Evolutionary conservation across 2,113 vertebrate species (phyloP), one percentile per base, ranked within the genome.

Genomic region (Mormyrus iriodes): DNA sequence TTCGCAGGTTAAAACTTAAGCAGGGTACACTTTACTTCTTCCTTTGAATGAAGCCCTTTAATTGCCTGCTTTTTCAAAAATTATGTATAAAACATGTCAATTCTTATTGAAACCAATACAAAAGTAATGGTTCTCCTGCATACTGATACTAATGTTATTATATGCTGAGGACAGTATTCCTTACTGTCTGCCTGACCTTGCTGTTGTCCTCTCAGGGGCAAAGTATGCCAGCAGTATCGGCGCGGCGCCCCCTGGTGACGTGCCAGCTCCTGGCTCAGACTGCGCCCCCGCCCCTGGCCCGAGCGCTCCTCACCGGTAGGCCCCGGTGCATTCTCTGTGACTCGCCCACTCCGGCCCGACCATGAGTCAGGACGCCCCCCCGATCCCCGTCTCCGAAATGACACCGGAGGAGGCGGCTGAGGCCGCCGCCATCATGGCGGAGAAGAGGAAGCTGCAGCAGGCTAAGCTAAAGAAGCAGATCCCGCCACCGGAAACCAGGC

Each of bases 381-480:
- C 12, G n/a, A 51, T 44, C n/a, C 39, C 53, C 7, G 39, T 55
- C 89, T 92, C 93, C 87, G 93, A 92, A 46, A 86, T 94, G 0
- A 92, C 93, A 44, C 92, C 92, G 86, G 89, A 92, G 76, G 90
- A 91, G 39, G 92, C 89, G 52, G 61, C 90, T 0, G 95, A 96
- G 91, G 97, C 97, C 90, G 97, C 95, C 89, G 97, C 97, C 92
- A 97, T 97, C 90, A 96, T 99, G 93, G 97, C 98, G 89, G 98
- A 99, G 96, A 98, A 97, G 96, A 99, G 99, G 96, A 97, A 98
- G 93, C 98, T 98, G 96, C 98, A 99, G 95, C 99, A 99, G 21
- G 97, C 98, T 95, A 99, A 99, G 96, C 98, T 97, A 96, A 99
- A 99, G 96, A 99, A 99, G 94, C 98, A 99, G 96, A 97, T 97